These are phyloP conservation scores for Pseudoatta argentina DNA, from an alignment of 1,140 invertebrate genomes.

Conservation along the genomic window DNA sequence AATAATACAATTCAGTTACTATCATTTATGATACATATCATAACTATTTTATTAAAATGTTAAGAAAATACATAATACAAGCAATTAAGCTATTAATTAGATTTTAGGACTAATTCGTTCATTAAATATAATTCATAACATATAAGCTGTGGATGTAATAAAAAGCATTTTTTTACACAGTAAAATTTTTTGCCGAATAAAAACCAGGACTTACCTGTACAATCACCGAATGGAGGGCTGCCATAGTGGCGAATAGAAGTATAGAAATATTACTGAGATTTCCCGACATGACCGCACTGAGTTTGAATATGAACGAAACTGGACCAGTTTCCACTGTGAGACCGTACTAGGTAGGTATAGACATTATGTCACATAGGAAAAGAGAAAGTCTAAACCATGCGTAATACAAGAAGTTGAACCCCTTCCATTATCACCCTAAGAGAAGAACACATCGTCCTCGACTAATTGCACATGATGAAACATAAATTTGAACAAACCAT, in stretches of 20 bases:
- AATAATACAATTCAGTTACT: background rate
- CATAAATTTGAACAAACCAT: constrained; percentile 20
- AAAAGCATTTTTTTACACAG: background rate
- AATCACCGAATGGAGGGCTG: constrained; percentile 40
- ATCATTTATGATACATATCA: background rate
- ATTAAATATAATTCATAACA: constrained; percentile 19
- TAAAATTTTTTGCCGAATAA: background rate
- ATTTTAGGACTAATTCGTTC: constrained; percentile 4
- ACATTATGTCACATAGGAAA: constrained; percentile 82
- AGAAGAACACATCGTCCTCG: constrained; percentile 5
- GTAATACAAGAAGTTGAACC: constrained; percentile 59
- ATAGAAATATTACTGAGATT: constrained; percentile 62
- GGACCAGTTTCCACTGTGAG: constrained; percentile 78
- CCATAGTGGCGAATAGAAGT: constrained; percentile 60
- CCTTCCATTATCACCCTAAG: constrained; percentile 39
- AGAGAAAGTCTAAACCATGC: constrained; percentile 80
- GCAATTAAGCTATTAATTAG: constrained; percentile 21
- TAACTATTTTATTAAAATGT: background rate
- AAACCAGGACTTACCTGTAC: constrained; percentile 69
- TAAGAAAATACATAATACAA: constrained; percentile 52
- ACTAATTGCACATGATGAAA: constrained; percentile 54
- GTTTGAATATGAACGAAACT: constrained; percentile 83
- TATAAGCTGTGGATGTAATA: background rate
- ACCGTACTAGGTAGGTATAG: constrained; percentile 69
- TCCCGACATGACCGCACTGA: constrained; percentile 80